Percentiles rank a stretch among this genome's conserved stretches.
Evolutionary conservation across 1,140 invertebrate genomes (phyloP).

Genomic region (Helicoverpa armigera): DNA sequence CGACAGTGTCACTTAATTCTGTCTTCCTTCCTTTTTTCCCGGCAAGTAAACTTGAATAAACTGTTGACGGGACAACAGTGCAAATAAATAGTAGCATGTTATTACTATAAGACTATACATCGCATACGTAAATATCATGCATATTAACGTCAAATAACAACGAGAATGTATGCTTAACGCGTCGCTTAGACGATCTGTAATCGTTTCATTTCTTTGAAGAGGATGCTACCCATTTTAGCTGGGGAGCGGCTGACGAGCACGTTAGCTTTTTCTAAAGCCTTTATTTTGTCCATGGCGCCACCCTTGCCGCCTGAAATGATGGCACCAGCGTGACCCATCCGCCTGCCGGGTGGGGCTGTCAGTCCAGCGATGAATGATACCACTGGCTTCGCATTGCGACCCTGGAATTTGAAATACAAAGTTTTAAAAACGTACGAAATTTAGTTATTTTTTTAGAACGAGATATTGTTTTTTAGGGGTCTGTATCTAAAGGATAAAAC

Average conservation of each 20-base stretch:
- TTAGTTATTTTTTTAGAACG: no score
- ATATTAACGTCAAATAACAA: slow-evolving; percentile 7
- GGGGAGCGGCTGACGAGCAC: slow-evolving; percentile 98
- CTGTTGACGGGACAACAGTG: slow-evolving; percentile 60
- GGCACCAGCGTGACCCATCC: slow-evolving; percentile 99
- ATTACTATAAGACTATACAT: slow-evolving; percentile 80
- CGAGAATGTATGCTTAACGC: background rate
- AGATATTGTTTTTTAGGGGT: no score
- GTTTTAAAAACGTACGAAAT: no score
- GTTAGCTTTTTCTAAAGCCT: slow-evolving; percentile 95
- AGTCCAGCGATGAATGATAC: slow-evolving; percentile 99
- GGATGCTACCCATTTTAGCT: slow-evolving; percentile 97
- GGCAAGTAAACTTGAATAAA: slow-evolving; percentile 29
- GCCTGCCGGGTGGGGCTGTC: slow-evolving; percentile 98
- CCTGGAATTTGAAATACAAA: slow-evolving; percentile 87
- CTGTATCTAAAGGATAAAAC: no score
- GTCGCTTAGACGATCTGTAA: slow-evolving; percentile 88
- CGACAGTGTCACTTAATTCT: slow-evolving; percentile 55
- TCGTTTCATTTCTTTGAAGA: slow-evolving; percentile 96
- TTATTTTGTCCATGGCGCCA: slow-evolving; percentile 99
- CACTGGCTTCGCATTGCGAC: slow-evolving; percentile 98
- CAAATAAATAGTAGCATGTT: slow-evolving; percentile 82
- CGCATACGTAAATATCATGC: slow-evolving; percentile 56
- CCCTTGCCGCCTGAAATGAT: slow-evolving; percentile 99
- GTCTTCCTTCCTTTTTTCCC: slow-evolving; percentile 21